phyloP scores from a whole-genome alignment of 2,888 invertebrate species.

The Pandemis heparana region DNA sequence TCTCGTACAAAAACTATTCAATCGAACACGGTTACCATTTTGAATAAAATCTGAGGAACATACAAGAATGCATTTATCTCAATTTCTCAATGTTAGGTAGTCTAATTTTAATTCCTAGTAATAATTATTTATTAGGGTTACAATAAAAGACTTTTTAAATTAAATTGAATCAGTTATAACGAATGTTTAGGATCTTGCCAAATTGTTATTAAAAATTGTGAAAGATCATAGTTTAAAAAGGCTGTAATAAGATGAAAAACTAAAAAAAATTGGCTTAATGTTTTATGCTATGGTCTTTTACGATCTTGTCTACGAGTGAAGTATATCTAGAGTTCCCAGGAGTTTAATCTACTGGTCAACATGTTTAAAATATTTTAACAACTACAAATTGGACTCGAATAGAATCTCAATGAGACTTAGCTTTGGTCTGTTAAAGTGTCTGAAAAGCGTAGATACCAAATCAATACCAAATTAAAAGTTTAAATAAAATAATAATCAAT shows the following conservation, averaged over 20 bases:
- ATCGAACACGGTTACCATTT: background rate
- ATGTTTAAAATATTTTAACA: constrained; percentile 1
- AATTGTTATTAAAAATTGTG: constrained; percentile 51
- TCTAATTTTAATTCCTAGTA: constrained; percentile 46
- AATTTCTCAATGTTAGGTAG: constrained; percentile 36
- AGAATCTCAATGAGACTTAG: background rate
- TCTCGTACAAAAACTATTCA: constrained; percentile 18
- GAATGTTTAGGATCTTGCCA: constrained; percentile 77
- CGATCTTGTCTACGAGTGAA: constrained; percentile 10
- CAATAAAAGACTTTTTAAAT: constrained; percentile 42
- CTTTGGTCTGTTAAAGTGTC: background rate
- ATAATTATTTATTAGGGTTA: constrained; percentile 39
- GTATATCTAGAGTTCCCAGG: background rate
- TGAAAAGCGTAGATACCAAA: background rate
- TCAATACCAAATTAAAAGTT: background rate
- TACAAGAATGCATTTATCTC: constrained; percentile 43
- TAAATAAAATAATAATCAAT: no score
- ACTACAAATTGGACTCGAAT: background rate
- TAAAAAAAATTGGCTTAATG: constrained; percentile 45
- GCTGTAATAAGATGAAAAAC: constrained; percentile 45
- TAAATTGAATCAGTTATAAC: constrained; percentile 53
- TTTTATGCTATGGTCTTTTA: constrained; percentile 36
- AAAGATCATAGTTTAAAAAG: constrained; percentile 47
- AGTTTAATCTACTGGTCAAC: background rate
- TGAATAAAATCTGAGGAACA: constrained; percentile 8